A percentile compares a stretch with the other conserved stretches of the same genome.
These are phyloP conservation scores for Andrena haemorrhoa DNA, from an alignment of 2,888 invertebrate genomes.

Conservation along the genomic window DNA sequence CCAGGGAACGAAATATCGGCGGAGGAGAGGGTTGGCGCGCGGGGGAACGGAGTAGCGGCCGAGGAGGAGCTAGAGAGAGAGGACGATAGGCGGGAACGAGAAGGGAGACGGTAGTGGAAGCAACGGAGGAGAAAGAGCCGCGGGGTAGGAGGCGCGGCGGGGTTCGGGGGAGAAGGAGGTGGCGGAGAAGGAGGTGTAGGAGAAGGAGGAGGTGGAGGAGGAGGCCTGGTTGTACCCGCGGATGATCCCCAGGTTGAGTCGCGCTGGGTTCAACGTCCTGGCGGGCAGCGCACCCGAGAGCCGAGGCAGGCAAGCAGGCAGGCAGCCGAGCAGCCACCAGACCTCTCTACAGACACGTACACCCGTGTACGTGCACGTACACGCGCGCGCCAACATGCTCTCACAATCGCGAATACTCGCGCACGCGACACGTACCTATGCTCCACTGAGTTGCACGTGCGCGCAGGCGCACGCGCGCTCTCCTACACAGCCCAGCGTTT, in stretches of 20 bases:
- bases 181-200: slow-evolving; percentile 12
- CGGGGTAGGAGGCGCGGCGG: not conserved
- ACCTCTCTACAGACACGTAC: slow-evolving; percentile 68
- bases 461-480: slow-evolving; percentile 49
- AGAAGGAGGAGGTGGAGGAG: slow-evolving; percentile 32
- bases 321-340: slow-evolving; percentile 75
- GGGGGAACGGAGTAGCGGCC: slow-evolving; percentile 36
- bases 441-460: slow-evolving; percentile 41
- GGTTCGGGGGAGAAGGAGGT: slow-evolving; percentile 16
- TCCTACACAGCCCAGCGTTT: slow-evolving; percentile 21
- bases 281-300: slow-evolving; percentile 84
- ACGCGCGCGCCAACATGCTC: slow-evolving; percentile 43
- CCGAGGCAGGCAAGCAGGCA: slow-evolving; percentile 62
- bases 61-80: slow-evolving; percentile 28
- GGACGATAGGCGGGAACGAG: slow-evolving; percentile 21
- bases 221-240: slow-evolving; percentile 69
- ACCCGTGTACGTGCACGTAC: slow-evolving; percentile 11
- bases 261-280: slow-evolving; percentile 85
- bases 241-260: slow-evolving; percentile 84
- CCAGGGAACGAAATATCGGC: slow-evolving; percentile 60
- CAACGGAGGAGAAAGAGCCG: not conserved
- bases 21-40: not conserved
- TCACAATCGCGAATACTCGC: slow-evolving; percentile 24
- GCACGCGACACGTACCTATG: slow-evolving; percentile 56
- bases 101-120: slow-evolving; percentile 22